Conservation (phyloP, 2,888 invertebrate genomes). For the Caenorhabditis macrosperma region DNA sequence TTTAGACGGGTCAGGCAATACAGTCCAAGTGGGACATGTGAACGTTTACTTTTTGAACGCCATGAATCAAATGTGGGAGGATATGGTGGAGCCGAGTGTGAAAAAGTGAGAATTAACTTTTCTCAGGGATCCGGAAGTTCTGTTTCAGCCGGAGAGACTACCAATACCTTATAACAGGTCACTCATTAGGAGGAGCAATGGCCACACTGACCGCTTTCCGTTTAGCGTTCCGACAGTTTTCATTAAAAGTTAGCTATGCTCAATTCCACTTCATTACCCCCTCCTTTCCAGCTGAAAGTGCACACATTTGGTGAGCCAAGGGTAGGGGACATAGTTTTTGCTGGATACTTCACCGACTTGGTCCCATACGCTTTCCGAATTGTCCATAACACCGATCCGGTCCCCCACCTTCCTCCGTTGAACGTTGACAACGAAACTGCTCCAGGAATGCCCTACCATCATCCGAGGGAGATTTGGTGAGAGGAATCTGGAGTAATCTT, state of each 20-base stretch:
- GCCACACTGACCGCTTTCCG: slow-evolving; percentile 64
- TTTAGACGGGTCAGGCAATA: slow-evolving; percentile 57
- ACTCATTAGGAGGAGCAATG: slow-evolving; percentile 67
- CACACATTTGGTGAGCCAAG: slow-evolving; percentile 68
- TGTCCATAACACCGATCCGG: slow-evolving; percentile 65
- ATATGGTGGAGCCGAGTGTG: slow-evolving; percentile 60
- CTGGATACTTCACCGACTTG: slow-evolving; percentile 53
- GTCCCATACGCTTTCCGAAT: slow-evolving; percentile 65
- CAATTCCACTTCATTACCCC: neutral
- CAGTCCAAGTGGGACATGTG: slow-evolving; percentile 54
- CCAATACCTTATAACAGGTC: slow-evolving; percentile 61
- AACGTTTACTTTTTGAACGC: slow-evolving; percentile 65
- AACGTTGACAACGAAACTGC: slow-evolving; percentile 52
- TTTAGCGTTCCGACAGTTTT: slow-evolving; percentile 52
- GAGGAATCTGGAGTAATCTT: neutral
- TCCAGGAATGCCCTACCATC: slow-evolving; percentile 64
- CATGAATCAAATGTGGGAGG: slow-evolving; percentile 64
- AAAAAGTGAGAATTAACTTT: slow-evolving; percentile 16
- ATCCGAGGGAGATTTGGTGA: slow-evolving; percentile 65
- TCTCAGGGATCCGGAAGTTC: neutral
- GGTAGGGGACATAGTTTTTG: slow-evolving; percentile 61
- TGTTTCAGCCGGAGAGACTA: slow-evolving; percentile 60
- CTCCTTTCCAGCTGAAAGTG: slow-evolving; percentile 47
- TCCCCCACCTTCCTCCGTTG: slow-evolving; percentile 67
- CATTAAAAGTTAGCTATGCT: slow-evolving; percentile 24